Percentiles rank a stretch among this genome's conserved stretches.
Conservation (phyloP, 2,888 invertebrate species). For the Diogma glabrata region DNA sequence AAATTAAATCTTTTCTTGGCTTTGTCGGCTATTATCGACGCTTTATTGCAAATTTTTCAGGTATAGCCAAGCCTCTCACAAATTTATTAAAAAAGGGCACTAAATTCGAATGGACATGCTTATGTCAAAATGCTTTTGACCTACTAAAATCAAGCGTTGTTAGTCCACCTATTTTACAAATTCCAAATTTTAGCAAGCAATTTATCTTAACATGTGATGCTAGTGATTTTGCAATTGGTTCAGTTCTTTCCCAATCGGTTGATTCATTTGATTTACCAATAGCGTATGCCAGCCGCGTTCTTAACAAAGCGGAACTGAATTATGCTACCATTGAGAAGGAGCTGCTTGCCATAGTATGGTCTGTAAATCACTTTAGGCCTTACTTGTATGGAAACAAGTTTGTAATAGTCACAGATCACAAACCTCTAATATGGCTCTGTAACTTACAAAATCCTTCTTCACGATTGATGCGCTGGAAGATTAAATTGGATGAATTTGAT, state of each 20-base stretch:
- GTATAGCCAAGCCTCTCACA: too few relatives aligned
- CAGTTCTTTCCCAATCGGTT: constrained; percentile 10
- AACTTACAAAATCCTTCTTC: constrained; percentile 20
- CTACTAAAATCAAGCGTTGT: too few relatives aligned
- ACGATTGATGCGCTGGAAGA: constrained; percentile 22
- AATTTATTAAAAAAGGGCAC: constrained; percentile 5
- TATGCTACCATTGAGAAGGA: constrained; percentile 12
- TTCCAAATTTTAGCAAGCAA: constrained; percentile 22
- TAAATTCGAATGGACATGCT: neutral
- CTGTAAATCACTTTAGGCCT: constrained; percentile 19
- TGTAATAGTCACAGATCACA: constrained; percentile 23
- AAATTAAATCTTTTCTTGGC: constrained; percentile 16
- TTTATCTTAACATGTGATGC: constrained; percentile 25
- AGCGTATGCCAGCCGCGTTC: constrained; percentile 21
- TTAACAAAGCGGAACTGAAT: constrained; percentile 20
- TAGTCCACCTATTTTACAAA: too few relatives aligned
- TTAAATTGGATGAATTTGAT: constrained; percentile 23
- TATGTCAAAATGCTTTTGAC: too few relatives aligned
- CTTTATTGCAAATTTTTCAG: constrained; percentile 16
- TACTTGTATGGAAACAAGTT: constrained; percentile 23
- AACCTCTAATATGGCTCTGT: constrained; percentile 21
- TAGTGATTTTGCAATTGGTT: constrained; percentile 21
- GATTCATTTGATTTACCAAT: constrained; percentile 16
- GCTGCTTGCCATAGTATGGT: constrained; percentile 3
- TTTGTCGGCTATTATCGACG: constrained; percentile 15